Evolutionary conservation across 2,113 vertebrate species (phyloP).

Genomic region (Xenopus borealis): DNA sequence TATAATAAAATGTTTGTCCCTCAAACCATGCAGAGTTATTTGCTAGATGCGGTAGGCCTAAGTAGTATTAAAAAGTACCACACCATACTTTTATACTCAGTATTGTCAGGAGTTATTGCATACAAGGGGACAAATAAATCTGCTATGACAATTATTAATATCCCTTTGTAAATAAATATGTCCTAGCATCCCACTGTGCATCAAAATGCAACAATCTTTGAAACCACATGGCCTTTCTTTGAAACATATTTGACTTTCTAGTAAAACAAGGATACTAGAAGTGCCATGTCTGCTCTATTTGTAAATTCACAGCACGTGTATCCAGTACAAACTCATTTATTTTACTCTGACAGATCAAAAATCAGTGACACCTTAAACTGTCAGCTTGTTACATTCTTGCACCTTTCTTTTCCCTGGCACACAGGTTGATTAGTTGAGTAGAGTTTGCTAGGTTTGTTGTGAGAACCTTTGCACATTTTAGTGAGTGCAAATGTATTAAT

Average conservation of each 20-base stretch:
- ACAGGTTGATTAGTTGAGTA: conserved; percentile 4
- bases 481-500: conserved; percentile 8
- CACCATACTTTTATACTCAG: too few species aligned
- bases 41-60: too few species aligned
- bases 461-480: conserved; percentile 24
- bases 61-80: too few species aligned
- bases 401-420: background rate
- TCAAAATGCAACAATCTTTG: background rate
- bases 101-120: too few species aligned
- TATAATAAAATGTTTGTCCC: background rate
- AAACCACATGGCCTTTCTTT: too few species aligned
- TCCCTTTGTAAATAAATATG: too few species aligned
- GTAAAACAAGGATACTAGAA: background rate
- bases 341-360: background rate
- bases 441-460: background rate
- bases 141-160: too few species aligned
- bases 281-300: too few species aligned
- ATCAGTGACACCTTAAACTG: background rate
- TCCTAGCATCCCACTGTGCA: too few species aligned
- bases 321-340: background rate
- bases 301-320: too few species aligned
- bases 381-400: conserved; percentile 4
- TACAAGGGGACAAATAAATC: too few species aligned
- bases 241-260: background rate
- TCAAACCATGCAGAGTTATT: background rate